phyloP scores from a whole-genome alignment of 2,888 invertebrate species.

The Erebia ligea region DNA sequence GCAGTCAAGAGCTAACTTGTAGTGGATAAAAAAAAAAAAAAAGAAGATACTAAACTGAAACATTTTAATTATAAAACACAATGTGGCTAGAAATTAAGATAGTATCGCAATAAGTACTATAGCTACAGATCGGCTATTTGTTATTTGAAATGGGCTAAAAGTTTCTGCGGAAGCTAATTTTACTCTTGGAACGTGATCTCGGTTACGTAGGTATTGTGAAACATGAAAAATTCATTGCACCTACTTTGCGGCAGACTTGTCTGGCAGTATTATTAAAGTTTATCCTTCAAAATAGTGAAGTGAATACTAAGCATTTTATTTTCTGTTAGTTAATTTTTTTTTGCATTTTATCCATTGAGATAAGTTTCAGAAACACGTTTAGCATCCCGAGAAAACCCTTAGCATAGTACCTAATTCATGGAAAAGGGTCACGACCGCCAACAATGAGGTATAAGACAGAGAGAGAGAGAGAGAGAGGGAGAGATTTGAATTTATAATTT shows the following conservation, averaged over 20 bases:
- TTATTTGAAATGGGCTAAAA: conserved; percentile 24
- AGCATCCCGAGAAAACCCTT: too few relatives aligned
- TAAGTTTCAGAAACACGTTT: too few relatives aligned
- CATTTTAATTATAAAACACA: conserved; percentile 10
- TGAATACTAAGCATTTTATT: not conserved
- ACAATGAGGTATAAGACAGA: too few relatives aligned
- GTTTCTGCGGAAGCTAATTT: conserved; percentile 26
- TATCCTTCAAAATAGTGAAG: not conserved
- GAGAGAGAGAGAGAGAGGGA: too few relatives aligned
- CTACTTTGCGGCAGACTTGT: conserved; percentile 1
- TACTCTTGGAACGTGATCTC: conserved; percentile 25
- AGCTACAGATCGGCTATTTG: conserved; percentile 19
- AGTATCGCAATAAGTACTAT: conserved; percentile 20
- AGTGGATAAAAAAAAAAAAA: too few relatives aligned
- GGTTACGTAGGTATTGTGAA: conserved; percentile 22
- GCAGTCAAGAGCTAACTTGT: too few relatives aligned
- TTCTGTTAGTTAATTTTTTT: too few relatives aligned
- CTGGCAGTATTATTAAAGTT: not conserved
- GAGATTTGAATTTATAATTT: too few relatives aligned
- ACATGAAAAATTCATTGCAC: conserved; percentile 13
- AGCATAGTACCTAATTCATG: too few relatives aligned
- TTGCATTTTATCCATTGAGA: too few relatives aligned
- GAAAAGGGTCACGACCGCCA: too few relatives aligned
- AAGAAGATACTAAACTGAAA: too few relatives aligned
- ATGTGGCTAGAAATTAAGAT: conserved; percentile 6